phyloP scores from a whole-genome alignment of 2,797 vertebrate genomes.

The Triplophysa bombifrons region DNA sequence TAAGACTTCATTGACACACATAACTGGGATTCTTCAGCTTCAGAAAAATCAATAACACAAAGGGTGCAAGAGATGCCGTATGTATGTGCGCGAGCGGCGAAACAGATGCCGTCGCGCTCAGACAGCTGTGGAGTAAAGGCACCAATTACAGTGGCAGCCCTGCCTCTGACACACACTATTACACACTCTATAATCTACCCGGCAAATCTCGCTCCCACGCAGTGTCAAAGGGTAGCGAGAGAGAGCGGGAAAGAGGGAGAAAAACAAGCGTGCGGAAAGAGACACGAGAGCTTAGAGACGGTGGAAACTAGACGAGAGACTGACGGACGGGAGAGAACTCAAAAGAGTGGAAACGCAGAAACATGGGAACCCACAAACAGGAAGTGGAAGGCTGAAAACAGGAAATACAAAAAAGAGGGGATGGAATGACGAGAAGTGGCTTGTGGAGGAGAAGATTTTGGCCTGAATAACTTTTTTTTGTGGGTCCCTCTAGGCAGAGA shows the following conservation, averaged over 20 bases:
- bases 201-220: constrained; percentile 61
- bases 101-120: constrained; percentile 69
- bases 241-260: constrained; percentile 23
- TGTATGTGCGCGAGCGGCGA: constrained; percentile 56
- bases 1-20: constrained; percentile 47
- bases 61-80: constrained; percentile 34
- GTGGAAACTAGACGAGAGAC: constrained; percentile 12
- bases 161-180: constrained; percentile 67
- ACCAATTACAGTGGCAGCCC: constrained; percentile 70
- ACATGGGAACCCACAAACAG: constrained; percentile 14
- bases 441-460: constrained; percentile 14
- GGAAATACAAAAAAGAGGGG: constrained; percentile 11
- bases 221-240: constrained; percentile 48
- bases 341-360: not conserved
- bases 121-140: constrained; percentile 73
- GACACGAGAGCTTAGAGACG: not conserved
- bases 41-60: constrained; percentile 37
- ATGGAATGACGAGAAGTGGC: not conserved
- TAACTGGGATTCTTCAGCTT: constrained; percentile 45
- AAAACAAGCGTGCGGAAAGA: constrained; percentile 33
- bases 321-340: not conserved
- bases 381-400: constrained; percentile 17
- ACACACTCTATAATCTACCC: constrained; percentile 67
- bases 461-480: constrained; percentile 22
- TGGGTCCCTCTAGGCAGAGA: constrained; percentile 11